Evolutionary conservation across 2,113 vertebrate genomes (phyloP).

Genomic region (Bungarus multicinctus): DNA sequence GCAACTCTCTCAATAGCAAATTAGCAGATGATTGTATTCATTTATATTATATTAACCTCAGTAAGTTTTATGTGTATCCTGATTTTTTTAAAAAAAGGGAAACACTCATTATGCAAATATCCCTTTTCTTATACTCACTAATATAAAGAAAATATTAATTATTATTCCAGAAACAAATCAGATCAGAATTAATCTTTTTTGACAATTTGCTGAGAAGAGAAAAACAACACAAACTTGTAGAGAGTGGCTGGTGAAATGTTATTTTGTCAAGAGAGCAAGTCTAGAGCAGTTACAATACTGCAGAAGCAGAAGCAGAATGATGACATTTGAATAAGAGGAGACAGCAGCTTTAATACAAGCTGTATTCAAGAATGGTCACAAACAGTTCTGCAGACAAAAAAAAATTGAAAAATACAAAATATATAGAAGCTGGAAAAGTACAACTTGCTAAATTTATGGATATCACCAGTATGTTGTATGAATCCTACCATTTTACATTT

Average conservation of each 20-base stretch:
- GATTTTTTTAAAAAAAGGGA: not conserved
- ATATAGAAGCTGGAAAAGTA: not conserved
- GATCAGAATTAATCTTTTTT: conserved; percentile 44
- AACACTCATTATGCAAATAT: conserved; percentile 7
- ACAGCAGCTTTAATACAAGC: not conserved
- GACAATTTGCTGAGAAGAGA: conserved; percentile 45
- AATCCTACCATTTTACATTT: not conserved
- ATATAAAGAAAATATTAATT: conserved; percentile 41
- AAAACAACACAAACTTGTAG: conserved; percentile 25
- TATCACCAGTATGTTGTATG: not conserved
- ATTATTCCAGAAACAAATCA: conserved; percentile 28
- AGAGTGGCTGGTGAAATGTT: not conserved
- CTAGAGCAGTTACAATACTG: conserved; percentile 31
- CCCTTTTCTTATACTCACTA: conserved; percentile 5
- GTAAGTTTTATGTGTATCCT: not conserved
- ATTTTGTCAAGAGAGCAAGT: conserved; percentile 37
- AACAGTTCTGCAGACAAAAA: not conserved
- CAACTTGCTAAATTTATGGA: not conserved
- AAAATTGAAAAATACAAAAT: not conserved
- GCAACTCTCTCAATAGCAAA: conserved; percentile 6
- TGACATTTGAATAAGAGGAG: conserved; percentile 25
- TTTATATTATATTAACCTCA: conserved; percentile 16
- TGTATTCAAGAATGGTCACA: not conserved
- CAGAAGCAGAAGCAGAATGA: conserved; percentile 13
- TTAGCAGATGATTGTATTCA: conserved; percentile 34